phyloP scores from a whole-genome alignment of 1,140 invertebrate genomes.

The Pristionchus pacificus region DNA sequence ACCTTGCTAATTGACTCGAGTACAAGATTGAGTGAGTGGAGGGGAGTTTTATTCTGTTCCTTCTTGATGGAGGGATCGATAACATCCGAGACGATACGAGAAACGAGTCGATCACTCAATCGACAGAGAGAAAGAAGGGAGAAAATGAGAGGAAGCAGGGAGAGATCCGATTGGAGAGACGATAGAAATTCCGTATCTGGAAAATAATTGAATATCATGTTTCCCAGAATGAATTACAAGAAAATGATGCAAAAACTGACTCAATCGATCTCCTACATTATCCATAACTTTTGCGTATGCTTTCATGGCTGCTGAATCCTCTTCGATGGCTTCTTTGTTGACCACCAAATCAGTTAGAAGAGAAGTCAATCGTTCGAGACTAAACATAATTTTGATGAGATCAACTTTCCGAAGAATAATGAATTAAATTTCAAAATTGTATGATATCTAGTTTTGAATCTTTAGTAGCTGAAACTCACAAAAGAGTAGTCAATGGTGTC shows the following conservation, averaged over 20 bases:
- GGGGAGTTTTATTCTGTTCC: not conserved
- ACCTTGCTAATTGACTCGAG: not conserved
- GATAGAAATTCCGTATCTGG: not conserved
- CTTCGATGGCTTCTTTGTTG: not conserved
- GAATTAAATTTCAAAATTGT: no score
- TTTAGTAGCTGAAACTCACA: no score
- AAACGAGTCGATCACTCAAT: not conserved
- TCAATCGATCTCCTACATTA: not conserved
- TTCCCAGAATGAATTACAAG: no score
- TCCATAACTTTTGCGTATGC: not conserved
- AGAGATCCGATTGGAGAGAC: not conserved
- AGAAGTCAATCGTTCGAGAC: not conserved
- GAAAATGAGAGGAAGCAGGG: not conserved
- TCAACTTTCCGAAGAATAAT: no score
- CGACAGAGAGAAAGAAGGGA: not conserved
- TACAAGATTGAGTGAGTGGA: not conserved
- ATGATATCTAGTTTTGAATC: no score
- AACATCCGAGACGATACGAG: not conserved
- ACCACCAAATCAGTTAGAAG: not conserved
- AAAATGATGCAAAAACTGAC: not conserved
- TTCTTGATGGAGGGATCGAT: not conserved
- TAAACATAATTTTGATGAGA: no score
- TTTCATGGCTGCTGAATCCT: not conserved
- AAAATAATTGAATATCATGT: not conserved
- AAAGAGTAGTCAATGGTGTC: no score